A percentile compares a stretch with the other conserved stretches of the same genome.
Conservation (phyloP, 2,797 vertebrate genomes). For the Karalla daura region DNA sequence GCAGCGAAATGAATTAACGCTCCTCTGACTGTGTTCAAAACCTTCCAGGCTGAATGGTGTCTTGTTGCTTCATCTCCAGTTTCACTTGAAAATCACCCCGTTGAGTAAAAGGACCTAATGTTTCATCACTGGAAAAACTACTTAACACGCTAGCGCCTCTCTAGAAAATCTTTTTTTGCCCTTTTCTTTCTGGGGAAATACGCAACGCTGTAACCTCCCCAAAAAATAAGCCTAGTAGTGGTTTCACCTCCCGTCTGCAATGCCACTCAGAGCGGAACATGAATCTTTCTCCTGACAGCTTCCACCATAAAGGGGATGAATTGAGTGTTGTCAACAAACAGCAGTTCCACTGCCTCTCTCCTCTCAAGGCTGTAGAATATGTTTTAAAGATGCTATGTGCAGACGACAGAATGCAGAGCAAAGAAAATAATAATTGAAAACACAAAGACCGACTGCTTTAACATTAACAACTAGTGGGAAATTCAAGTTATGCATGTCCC, state of each 20-base stretch:
- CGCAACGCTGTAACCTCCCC: constrained; percentile 3
- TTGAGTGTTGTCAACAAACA: constrained; percentile 63
- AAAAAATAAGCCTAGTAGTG: constrained; percentile 30
- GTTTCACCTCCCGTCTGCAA: constrained; percentile 45
- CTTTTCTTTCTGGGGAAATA: constrained; percentile 27
- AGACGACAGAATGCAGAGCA: constrained; percentile 4
- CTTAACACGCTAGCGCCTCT: neutral
- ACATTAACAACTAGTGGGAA: constrained; percentile 1
- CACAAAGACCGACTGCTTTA: constrained; percentile 4
- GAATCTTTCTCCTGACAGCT: constrained; percentile 53
- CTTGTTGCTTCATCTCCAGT: neutral
- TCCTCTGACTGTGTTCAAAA: constrained; percentile 6
- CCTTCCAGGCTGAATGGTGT: neutral
- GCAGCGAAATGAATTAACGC: neutral
- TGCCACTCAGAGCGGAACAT: constrained; percentile 43
- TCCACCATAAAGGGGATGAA: constrained; percentile 54
- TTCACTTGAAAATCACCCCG: constrained; percentile 1
- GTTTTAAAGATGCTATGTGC: constrained; percentile 30
- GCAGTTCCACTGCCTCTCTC: constrained; percentile 40
- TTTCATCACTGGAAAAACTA: constrained; percentile 18
- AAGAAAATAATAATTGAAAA: constrained; percentile 28
- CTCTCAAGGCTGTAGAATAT: constrained; percentile 44
- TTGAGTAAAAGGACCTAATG: constrained; percentile 1
- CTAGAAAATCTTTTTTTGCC: constrained; percentile 3
- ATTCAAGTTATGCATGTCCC: neutral